A percentile compares a stretch with the other conserved stretches of the same genome.
phyloP scores from a whole-genome alignment of 92 coral and sea anemone species.

The Parazoanthus swiftii region DNA sequence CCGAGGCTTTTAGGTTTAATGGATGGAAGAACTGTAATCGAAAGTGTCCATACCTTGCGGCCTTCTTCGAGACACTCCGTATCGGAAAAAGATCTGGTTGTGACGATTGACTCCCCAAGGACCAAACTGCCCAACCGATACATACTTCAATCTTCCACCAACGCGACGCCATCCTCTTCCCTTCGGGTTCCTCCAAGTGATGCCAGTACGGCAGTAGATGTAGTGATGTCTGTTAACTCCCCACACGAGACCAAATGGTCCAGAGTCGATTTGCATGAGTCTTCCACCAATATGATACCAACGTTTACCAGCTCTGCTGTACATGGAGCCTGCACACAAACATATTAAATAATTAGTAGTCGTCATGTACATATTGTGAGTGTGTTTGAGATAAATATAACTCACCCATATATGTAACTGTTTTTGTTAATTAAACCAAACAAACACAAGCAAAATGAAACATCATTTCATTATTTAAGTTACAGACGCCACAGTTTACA shows the following conservation, averaged over 20 bases:
- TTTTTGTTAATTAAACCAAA: too few species aligned
- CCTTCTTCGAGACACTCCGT: not conserved
- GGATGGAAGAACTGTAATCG: not conserved
- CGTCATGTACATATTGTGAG: not conserved
- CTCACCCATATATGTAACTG: not conserved
- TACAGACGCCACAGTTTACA: not conserved
- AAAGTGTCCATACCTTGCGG: not conserved
- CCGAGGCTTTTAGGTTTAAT: too few species aligned
- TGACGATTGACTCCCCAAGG: conserved; percentile 27
- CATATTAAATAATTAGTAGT: not conserved
- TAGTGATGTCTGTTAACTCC: conserved; percentile 39
- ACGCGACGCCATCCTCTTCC: conserved; percentile 32
- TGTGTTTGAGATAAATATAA: not conserved
- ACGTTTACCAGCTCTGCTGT: conserved; percentile 37
- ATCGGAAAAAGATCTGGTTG: conserved; percentile 25
- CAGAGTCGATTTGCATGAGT: conserved; percentile 54
- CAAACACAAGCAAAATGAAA: too few species aligned
- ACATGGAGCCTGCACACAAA: conserved; percentile 25
- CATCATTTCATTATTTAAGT: not conserved
- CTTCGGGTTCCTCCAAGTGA: conserved; percentile 20
- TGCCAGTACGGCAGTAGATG: conserved; percentile 46
- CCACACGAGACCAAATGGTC: conserved; percentile 44
- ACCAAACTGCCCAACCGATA: conserved; percentile 22
- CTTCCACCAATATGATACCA: conserved; percentile 40
- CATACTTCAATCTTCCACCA: conserved; percentile 5